These are phyloP conservation scores for Pholis gunnellus DNA, from an alignment of 2,113 vertebrate species.

Conservation along the genomic window DNA sequence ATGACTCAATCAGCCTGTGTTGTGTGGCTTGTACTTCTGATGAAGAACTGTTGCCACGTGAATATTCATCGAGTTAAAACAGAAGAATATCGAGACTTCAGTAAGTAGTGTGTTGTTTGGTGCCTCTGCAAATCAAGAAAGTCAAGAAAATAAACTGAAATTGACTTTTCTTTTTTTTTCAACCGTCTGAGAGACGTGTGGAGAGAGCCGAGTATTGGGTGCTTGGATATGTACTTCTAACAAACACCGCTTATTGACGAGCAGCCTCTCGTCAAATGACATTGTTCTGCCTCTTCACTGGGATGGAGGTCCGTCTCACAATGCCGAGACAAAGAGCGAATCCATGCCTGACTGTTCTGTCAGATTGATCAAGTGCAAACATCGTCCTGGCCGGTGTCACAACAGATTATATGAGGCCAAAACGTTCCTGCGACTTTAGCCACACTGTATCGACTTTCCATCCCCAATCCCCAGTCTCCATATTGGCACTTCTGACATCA, in stretches of 20 bases:
- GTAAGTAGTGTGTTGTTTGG: neutral
- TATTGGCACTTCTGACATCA: constrained; percentile 86
- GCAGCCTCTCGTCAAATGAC: constrained; percentile 51
- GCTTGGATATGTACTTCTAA: constrained; percentile 41
- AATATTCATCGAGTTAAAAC: constrained; percentile 74
- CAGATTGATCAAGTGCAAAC: constrained; percentile 71
- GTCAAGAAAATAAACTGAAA: constrained; percentile 41
- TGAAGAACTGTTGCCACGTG: constrained; percentile 68
- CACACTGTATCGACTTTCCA: constrained; percentile 79
- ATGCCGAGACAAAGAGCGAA: constrained; percentile 60
- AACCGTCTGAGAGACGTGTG: constrained; percentile 9
- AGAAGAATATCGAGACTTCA: constrained; percentile 45
- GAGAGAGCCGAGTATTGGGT: constrained; percentile 1
- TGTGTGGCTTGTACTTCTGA: constrained; percentile 87
- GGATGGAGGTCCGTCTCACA: constrained; percentile 60
- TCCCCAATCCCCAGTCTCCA: constrained; percentile 69
- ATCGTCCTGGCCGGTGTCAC: constrained; percentile 76
- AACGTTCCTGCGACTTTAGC: constrained; percentile 74
- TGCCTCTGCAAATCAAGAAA: neutral
- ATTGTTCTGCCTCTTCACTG: constrained; percentile 50
- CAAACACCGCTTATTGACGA: constrained; percentile 39
- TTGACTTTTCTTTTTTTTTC: constrained; percentile 30
- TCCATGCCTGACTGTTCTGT: constrained; percentile 62
- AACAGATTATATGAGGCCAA: constrained; percentile 81
- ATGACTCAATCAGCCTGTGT: constrained; percentile 91